phyloP scores from a whole-genome alignment of 2,888 invertebrate species.

The Acholoe squamosa region DNA sequence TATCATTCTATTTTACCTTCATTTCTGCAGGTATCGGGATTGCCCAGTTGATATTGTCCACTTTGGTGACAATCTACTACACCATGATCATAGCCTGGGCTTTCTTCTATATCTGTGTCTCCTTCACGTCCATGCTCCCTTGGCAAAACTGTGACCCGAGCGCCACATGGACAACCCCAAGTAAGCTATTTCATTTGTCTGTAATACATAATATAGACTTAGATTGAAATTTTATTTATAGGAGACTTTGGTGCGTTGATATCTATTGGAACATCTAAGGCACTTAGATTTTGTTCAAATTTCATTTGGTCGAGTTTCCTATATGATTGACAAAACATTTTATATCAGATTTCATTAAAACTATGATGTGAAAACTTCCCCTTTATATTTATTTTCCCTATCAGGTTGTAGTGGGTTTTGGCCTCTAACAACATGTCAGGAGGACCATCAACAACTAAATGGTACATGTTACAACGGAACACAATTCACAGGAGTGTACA shows the following conservation, averaged over 20 bases:
- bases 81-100: conserved; percentile 80
- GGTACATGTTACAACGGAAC: conserved; percentile 12
- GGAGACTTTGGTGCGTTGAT: too few relatives aligned
- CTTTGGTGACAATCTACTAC: conserved; percentile 77
- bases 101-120: conserved; percentile 77
- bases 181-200: conserved; percentile 54
- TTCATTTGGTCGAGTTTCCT: too few relatives aligned
- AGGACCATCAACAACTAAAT: neutral
- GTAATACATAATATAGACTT: too few relatives aligned
- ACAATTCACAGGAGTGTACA: conserved; percentile 31
- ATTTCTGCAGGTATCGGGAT: conserved; percentile 76
- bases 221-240: too few relatives aligned
- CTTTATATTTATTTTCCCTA: too few relatives aligned
- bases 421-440: neutral
- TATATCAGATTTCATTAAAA: too few relatives aligned
- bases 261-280: too few relatives aligned
- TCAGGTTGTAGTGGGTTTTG: conserved; percentile 18
- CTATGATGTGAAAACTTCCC: too few relatives aligned
- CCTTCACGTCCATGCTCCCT: conserved; percentile 70
- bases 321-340: too few relatives aligned
- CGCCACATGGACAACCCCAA: conserved; percentile 29
- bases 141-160: conserved; percentile 45
- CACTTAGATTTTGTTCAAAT: too few relatives aligned
- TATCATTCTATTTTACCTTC: neutral
- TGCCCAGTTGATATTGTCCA: conserved; percentile 74